phyloP scores from a whole-genome alignment of 2,113 vertebrate genomes.

The Hippocampus zosterae region DNA sequence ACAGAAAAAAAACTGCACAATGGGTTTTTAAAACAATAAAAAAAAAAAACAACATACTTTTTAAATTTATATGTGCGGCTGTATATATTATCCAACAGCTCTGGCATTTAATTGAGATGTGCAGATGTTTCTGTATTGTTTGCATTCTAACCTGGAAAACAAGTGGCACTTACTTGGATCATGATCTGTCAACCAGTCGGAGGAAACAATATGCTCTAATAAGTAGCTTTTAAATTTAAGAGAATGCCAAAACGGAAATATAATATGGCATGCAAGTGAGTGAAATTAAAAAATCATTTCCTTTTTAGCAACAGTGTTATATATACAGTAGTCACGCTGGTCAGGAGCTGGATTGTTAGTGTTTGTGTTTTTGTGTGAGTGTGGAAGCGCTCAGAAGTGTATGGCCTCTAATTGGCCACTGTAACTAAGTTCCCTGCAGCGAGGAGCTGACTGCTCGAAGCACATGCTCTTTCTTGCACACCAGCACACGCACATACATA shows the following conservation, averaged over 20 bases:
- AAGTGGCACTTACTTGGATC: background rate
- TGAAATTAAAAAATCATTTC: background rate
- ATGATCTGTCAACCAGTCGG: background rate
- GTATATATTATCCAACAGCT: background rate
- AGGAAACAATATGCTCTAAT: background rate
- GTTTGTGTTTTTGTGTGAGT: background rate
- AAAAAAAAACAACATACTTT: no score
- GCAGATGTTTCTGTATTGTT: background rate
- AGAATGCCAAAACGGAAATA: slow-evolving; percentile 13
- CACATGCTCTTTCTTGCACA: background rate
- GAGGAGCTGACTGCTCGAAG: slow-evolving; percentile 32
- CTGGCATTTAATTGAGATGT: background rate
- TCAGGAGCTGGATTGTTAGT: slow-evolving; percentile 12
- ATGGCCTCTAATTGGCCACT: slow-evolving; percentile 53
- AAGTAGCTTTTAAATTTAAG: slow-evolving; percentile 36
- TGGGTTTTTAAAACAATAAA: no score
- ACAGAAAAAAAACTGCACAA: no score
- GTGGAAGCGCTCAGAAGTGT: slow-evolving; percentile 10
- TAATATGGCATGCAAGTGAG: background rate
- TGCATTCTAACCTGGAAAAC: background rate
- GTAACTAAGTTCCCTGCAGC: slow-evolving; percentile 46
- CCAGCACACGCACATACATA: background rate
- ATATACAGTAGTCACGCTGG: slow-evolving; percentile 29
- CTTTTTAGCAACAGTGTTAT: slow-evolving; percentile 9
- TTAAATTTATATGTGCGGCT: no score